phyloP scores from a whole-genome alignment of 2,888 invertebrate species.

The Epicampocera succincta region DNA sequence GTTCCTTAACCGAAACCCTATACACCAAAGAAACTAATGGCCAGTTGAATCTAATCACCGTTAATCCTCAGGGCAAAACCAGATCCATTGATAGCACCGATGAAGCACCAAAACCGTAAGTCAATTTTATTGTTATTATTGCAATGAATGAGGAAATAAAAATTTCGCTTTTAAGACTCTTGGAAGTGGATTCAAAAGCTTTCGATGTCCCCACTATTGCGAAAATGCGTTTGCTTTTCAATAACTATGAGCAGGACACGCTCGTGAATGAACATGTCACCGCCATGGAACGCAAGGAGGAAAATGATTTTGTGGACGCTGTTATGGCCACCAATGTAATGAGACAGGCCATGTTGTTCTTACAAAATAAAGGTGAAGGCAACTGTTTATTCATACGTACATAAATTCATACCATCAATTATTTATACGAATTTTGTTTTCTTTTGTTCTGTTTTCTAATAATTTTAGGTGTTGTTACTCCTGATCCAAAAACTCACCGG shows the following conservation, averaged over 20 bases:
- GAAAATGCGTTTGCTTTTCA: constrained; percentile 87
- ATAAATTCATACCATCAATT: background rate
- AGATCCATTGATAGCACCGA: constrained; percentile 86
- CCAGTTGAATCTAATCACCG: constrained; percentile 86
- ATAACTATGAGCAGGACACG: constrained; percentile 92
- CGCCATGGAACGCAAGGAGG: constrained; percentile 88
- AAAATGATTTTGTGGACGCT: constrained; percentile 89
- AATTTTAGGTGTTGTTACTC: constrained; percentile 83
- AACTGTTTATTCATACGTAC: too few species aligned
- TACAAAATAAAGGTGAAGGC: constrained; percentile 84
- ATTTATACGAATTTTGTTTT: too few species aligned
- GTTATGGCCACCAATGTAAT: constrained; percentile 90
- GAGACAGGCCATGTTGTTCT: constrained; percentile 83
- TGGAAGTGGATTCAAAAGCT: constrained; percentile 85
- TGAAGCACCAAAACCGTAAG: constrained; percentile 90
- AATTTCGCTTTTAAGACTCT: constrained; percentile 83
- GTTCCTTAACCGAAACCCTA: constrained; percentile 87
- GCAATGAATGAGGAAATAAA: background rate
- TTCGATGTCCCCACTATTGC: constrained; percentile 86
- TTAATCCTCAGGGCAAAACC: constrained; percentile 90
- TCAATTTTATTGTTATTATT: constrained; percentile 30
- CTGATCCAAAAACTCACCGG: constrained; percentile 87
- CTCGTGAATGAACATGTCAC: constrained; percentile 89
- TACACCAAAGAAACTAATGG: constrained; percentile 88
- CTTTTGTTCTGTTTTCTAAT: background rate